Base-by-base conservation (phyloP, 2,888 invertebrate genomes). In the Lasioglossum zephyrum region DNA sequence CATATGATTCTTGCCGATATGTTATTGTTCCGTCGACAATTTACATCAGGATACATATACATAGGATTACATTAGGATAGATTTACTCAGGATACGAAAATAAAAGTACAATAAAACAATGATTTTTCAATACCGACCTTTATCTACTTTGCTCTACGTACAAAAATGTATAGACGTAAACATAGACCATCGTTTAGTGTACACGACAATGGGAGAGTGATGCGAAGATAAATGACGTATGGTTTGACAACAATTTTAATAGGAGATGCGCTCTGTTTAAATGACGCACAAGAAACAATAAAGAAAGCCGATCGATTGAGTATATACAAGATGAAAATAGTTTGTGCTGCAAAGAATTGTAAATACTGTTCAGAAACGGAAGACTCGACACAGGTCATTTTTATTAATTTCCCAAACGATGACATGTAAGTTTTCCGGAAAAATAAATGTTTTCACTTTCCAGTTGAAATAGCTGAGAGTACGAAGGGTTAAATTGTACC, bases 331-430 rank as follows among this genome's bases (percentile, higher is more conserved):
- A 92, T 92, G 92, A 91, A 80, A 63, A 77, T 91, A 36, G 76
- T 90, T 49, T 93, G 92, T 47, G 91, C 92, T 22, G 88, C 87
- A 39, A 81, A 82, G 31, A 86, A 88, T 53, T 92, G 92, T 84
- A 93, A 91, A 87, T 92, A 92, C 75, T 91, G 91, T 4, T 91
- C 84, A n/a, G 84, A 89, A 41, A 86, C 79, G 77, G 91, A 92
- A 82, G 90, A 92, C 78, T 89, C 91, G 2, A 86, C 88, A 6
- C 86, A 88, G 49, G 77, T 92, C 16, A 86, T 89, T 77, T 92
- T 93, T 26, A 91, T 92, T 81, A 91, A 91, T 77, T 93, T 93
- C 80, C 92, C 92, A 16, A 92, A 92, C 39, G 86, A 89, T 83
- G 90, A 92, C 41, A 89, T 85, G 92, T 92, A 85, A 92, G 91